A percentile compares a stretch with the other conserved stretches of the same genome.
These are phyloP conservation scores for Aurelia aurita complex sp. Pacific DNA, from an alignment of 30 jellyfish, hydroid and myxozoan species.

Conservation along the genomic window DNA sequence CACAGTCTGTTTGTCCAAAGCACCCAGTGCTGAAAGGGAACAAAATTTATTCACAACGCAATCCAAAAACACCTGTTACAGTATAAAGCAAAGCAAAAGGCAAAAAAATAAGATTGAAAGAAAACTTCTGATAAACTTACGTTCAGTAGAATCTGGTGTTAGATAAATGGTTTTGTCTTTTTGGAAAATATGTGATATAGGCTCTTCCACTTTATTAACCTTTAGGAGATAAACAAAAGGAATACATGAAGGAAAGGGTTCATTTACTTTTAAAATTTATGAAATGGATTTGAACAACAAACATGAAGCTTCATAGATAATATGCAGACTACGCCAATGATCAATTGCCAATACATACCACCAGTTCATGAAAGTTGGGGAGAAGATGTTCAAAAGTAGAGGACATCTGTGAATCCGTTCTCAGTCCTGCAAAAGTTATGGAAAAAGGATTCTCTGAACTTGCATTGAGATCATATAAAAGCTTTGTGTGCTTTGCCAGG, in stretches of 20 bases:
- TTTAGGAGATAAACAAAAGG: not conserved
- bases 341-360: conserved; percentile 12
- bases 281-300: too few relatives aligned
- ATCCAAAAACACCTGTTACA: too few relatives aligned
- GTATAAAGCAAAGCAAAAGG: not conserved
- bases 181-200: not conserved
- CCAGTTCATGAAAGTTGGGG: conserved; percentile 10
- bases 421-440: conserved; percentile 29
- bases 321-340: too few relatives aligned
- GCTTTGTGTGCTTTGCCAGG: conserved; percentile 30
- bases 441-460: conserved; percentile 25
- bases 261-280: too few relatives aligned
- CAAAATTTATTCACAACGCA: too few relatives aligned
- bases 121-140: not conserved
- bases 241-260: too few relatives aligned
- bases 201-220: not conserved
- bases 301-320: too few relatives aligned
- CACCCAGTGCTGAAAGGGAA: conserved; percentile 5
- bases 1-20: conserved; percentile 8
- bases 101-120: not conserved
- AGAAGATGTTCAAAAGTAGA: not conserved
- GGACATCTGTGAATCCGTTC: not conserved
- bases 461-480: conserved; percentile 36
- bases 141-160: conserved; percentile 4
- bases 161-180: not conserved